A percentile compares a stretch with the other conserved stretches of the same genome.
phyloP scores from a whole-genome alignment of 2,888 invertebrate genomes.

The Clusia tigrina region DNA sequence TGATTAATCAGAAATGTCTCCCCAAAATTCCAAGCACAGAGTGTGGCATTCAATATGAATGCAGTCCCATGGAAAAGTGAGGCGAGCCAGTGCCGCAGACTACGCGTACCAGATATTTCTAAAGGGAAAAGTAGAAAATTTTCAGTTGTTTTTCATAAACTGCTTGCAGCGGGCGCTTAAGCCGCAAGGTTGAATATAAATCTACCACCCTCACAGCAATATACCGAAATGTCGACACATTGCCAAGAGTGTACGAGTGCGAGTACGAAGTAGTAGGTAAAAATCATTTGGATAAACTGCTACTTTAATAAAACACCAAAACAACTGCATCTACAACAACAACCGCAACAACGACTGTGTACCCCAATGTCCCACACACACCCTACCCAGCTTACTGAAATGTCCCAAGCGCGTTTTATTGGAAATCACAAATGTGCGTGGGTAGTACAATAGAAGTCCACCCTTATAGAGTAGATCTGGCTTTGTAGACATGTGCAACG shows the following conservation, averaged over 20 bases:
- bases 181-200: conserved; percentile 13
- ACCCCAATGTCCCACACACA: conserved; percentile 11
- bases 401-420: not conserved
- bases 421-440: conserved; percentile 13
- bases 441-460: not conserved
- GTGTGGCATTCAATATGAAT: not conserved
- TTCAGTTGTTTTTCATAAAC: conserved; percentile 4
- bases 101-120: not conserved
- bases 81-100: not conserved
- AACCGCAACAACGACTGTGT: not conserved
- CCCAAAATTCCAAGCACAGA: not conserved
- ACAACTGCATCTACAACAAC: not conserved
- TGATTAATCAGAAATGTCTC: not conserved
- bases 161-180: conserved; percentile 8
- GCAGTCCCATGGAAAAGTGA: not conserved
- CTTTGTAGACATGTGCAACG: not conserved
- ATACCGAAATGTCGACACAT: not conserved
- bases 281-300: conserved; percentile 19
- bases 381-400: not conserved
- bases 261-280: no score
- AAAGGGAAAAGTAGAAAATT: conserved; percentile 2
- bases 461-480: not conserved
- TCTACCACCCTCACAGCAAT: not conserved
- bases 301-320: not conserved
- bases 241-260: not conserved